Evolutionary conservation across 2,888 invertebrate genomes (phyloP).

Genomic region (Protonemura montana): DNA sequence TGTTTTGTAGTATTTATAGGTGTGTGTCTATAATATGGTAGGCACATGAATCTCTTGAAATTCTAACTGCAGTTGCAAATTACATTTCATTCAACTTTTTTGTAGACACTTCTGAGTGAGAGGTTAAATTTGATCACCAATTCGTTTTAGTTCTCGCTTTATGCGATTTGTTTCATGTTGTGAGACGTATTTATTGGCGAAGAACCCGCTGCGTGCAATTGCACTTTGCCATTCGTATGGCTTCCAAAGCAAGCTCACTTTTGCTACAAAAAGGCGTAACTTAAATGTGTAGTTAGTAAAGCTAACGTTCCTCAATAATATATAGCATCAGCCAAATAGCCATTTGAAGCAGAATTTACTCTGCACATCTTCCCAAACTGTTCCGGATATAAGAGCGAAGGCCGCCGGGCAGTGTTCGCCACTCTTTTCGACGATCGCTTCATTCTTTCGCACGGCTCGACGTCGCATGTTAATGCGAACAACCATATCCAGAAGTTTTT

Average conservation of each 20-base stretch:
- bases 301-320: not conserved
- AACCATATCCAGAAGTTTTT: conserved; percentile 45
- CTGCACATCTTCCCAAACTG: conserved; percentile 38
- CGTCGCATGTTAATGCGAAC: conserved; percentile 48
- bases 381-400: not conserved
- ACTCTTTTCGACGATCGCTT: not conserved
- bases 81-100: too few species aligned
- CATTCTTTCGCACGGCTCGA: conserved; percentile 17
- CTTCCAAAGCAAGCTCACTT: not conserved
- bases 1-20: not conserved
- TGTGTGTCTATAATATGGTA: not conserved
- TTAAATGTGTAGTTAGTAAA: not conserved
- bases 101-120: too few species aligned
- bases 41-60: not conserved
- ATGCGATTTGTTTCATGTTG: not conserved
- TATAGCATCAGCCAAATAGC: conserved; percentile 16
- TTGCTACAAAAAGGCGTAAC: not conserved
- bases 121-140: too few species aligned
- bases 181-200: not conserved
- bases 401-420: not conserved
- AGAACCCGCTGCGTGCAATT: not conserved
- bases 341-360: conserved; percentile 44
- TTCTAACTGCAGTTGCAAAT: not conserved
- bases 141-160: not conserved
- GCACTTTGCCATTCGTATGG: not conserved